phyloP scores from a whole-genome alignment of 2,797 vertebrate genomes.

The Aotus griseimembra region DNA sequence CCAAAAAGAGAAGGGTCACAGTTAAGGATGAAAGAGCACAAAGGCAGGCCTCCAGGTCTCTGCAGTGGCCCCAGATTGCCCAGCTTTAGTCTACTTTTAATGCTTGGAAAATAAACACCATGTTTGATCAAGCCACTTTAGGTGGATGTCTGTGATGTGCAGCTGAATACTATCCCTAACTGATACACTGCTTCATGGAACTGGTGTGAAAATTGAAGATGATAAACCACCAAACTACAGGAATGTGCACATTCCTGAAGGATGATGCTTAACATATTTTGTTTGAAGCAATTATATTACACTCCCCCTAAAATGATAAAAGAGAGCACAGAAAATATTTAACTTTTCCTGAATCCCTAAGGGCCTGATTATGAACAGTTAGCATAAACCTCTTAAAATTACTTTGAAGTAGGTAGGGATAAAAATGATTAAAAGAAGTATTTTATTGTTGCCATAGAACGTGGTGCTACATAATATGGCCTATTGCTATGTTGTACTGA shows the following conservation, averaged over 20 bases:
- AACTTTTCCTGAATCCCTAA: constrained; percentile 8
- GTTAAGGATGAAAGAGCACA: neutral
- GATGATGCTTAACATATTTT: neutral
- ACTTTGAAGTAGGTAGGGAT: neutral
- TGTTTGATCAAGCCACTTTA: neutral
- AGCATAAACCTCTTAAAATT: constrained; percentile 30
- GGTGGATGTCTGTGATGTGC: neutral
- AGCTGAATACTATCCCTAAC: neutral
- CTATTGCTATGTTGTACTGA: neutral
- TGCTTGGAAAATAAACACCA: neutral
- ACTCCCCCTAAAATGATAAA: neutral
- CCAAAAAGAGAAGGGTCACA: neutral
- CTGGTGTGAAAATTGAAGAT: neutral
- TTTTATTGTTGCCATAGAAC: neutral
- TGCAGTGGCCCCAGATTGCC: neutral
- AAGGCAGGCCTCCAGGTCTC: neutral
- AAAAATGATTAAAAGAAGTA: neutral
- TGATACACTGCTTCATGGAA: neutral
- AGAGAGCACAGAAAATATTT: neutral
- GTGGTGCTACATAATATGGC: neutral
- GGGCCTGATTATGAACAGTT: neutral
- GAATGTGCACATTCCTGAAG: neutral
- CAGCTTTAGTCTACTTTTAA: neutral
- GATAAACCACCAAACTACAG: neutral
- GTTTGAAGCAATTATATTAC: neutral